phyloP scores from a whole-genome alignment of 2,888 invertebrate genomes.

The Drosophila infuscata region DNA sequence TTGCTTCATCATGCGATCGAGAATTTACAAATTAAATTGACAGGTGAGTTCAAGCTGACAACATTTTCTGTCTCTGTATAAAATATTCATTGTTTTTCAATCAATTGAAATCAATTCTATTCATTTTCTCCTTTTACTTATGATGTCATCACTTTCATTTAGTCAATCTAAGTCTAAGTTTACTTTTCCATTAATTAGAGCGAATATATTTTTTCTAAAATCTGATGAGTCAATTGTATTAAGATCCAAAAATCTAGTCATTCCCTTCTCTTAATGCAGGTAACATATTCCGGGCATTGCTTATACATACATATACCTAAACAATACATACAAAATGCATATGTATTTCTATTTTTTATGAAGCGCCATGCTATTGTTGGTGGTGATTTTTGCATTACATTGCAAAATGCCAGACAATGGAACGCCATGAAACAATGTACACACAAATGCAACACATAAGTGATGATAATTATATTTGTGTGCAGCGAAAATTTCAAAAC shows the following conservation, averaged over 20 bases:
- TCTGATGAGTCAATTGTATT: conserved; percentile 2
- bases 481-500: conserved; percentile 58
- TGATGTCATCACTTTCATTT: neutral
- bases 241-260: conserved; percentile 8
- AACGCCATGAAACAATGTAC: conserved; percentile 53
- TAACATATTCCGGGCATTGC: conserved; percentile 53
- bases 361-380: conserved; percentile 32
- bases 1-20: neutral
- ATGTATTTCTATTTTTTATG: neutral
- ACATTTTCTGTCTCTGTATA: neutral
- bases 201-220: neutral
- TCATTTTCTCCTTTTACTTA: neutral
- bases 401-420: conserved; percentile 73
- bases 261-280: conserved; percentile 17
- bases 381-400: conserved; percentile 63
- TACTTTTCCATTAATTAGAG: neutral
- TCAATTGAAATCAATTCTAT: neutral
- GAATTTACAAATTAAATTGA: neutral
- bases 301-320: conserved; percentile 30
- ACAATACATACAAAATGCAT: conserved; percentile 33
- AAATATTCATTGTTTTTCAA: neutral
- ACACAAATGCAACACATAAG: conserved; percentile 35
- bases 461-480: conserved; percentile 63
- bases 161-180: neutral
- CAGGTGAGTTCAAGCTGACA: neutral